Base-by-base conservation (phyloP, 1,140 invertebrate species). In the Episyrphus balteatus region DNA sequence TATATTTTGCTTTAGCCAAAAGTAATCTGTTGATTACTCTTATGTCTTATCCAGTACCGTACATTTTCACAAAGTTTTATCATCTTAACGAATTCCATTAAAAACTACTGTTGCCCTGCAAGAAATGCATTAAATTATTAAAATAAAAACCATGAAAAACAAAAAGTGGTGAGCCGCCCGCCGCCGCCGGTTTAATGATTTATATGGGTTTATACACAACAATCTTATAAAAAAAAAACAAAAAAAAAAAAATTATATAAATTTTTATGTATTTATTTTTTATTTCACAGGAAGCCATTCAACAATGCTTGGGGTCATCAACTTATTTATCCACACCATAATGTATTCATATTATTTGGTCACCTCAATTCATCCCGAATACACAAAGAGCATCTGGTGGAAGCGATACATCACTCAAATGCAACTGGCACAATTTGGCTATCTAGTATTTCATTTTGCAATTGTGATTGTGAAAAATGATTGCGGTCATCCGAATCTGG, bases 401-500 rank as follows among this genome's bases (percentile, higher is more conserved):
- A 66, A 66, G 30, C 53, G 51, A 11, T 49, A 57, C 14, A 66
- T 66, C 10, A 66, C 62, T 0, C 55, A 62, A 51, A 42, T 66
- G 44, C 62, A 66, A 33, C 48, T 66, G 43, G 9, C 53, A 3
- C 62, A 66, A 45, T 66, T 66, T 18, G 62, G 82, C 2, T 41
- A 83, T 1, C 73, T 89, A 15, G 69, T 80, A 2, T 55, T 81
- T 17, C 87, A 91, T 19, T 66, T 65, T 43, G 31, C 56, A 18
- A 42, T 58, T 14, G 58, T 60, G 12, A 52, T 66, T 7, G n/a
- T 66, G 1, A 51, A 45, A 9, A 65, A 65, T 42, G 50, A 55
- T 1, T 66, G 62, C 37, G 48, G 54, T 17, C 59, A 59, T 31
- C 58, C 62, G 1, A 21, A 41, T 1, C 45, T 61, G 15, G 50